Conservation (phyloP, 2,888 invertebrate species). For the Drosophila recens region DNA sequence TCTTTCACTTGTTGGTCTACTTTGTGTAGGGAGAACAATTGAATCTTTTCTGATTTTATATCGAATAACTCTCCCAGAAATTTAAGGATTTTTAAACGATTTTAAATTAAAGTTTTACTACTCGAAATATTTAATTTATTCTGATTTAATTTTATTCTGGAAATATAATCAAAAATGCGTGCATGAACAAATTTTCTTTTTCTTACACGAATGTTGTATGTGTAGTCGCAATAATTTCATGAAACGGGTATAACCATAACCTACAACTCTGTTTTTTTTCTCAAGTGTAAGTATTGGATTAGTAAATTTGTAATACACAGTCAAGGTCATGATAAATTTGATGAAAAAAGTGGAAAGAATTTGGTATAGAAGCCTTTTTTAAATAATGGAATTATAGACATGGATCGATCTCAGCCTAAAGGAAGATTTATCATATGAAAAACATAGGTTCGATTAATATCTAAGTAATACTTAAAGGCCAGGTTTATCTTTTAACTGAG, state of each 20-base stretch:
- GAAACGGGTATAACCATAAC: no score
- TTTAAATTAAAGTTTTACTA: background rate
- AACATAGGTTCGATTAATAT: background rate
- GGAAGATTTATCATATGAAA: background rate
- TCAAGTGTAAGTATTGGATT: background rate
- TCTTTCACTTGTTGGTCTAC: conserved; percentile 53
- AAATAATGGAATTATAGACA: background rate
- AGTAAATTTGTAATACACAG: background rate
- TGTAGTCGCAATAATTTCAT: no score
- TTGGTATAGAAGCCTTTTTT: background rate
- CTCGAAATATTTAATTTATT: background rate
- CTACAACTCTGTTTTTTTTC: no score
- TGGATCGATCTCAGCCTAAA: background rate
- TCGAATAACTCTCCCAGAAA: background rate
- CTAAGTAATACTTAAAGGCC: background rate
- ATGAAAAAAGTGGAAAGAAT: background rate
- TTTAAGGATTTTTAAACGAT: background rate
- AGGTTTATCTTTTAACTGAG: background rate
- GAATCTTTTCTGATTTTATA: background rate
- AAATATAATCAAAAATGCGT: background rate
- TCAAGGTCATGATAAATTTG: conserved; percentile 1
- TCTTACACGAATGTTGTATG: background rate
- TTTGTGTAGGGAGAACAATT: background rate
- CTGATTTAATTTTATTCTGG: background rate
- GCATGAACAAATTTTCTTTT: background rate